Evolutionary conservation across 2,888 invertebrate genomes (phyloP).

Genomic region (Ectropis crepuscularia): DNA sequence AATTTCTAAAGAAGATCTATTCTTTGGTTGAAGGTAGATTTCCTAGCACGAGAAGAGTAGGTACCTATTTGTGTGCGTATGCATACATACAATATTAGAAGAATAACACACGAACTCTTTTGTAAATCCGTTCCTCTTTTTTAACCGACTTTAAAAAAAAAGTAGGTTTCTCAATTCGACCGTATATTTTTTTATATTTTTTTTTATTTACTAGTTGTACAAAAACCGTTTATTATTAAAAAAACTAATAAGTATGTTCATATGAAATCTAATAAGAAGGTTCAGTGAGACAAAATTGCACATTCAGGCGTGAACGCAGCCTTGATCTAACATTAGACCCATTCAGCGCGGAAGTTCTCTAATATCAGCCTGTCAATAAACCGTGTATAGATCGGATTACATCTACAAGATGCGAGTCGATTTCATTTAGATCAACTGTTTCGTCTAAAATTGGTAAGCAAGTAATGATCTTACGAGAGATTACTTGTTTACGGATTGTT

Average conservation of each 20-base stretch:
- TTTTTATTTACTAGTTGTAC: too few relatives aligned
- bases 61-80: too few relatives aligned
- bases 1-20: too few relatives aligned
- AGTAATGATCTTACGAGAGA: background rate
- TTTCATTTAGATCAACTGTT: slow-evolving; percentile 19
- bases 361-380: slow-evolving; percentile 39
- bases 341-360: slow-evolving; percentile 33
- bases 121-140: too few relatives aligned
- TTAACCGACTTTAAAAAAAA: too few relatives aligned
- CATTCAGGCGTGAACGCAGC: slow-evolving; percentile 24
- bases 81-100: too few relatives aligned
- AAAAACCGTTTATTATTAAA: too few relatives aligned
- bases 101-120: too few relatives aligned
- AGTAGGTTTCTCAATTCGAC: too few relatives aligned
- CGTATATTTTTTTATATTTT: too few relatives aligned
- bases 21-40: too few relatives aligned
- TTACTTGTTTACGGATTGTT: background rate
- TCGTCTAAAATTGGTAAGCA: slow-evolving; percentile 4
- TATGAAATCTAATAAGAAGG: slow-evolving; percentile 5
- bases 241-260: background rate
- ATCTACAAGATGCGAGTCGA: slow-evolving; percentile 27
- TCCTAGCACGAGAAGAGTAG: too few relatives aligned
- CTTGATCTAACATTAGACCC: slow-evolving; percentile 22
- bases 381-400: slow-evolving; percentile 31
- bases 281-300: slow-evolving; percentile 11